phyloP scores from a whole-genome alignment of 2,797 vertebrate species.

The Aldrovandia affinis region DNA sequence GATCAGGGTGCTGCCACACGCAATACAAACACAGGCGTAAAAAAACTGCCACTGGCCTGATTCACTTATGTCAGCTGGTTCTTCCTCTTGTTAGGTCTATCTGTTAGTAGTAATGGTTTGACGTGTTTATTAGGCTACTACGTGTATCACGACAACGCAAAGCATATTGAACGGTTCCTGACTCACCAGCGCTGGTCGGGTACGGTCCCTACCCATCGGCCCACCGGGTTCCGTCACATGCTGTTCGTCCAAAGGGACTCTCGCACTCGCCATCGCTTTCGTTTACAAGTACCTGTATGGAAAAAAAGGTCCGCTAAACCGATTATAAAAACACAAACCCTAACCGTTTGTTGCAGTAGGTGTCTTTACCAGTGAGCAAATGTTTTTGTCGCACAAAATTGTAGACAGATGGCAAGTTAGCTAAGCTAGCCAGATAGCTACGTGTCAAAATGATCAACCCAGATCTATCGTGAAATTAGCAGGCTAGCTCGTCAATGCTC shows the following conservation, averaged over 20 bases:
- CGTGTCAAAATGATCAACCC: background rate
- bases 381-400: background rate
- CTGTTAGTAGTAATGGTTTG: background rate
- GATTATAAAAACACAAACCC: background rate
- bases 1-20: constrained; percentile 80
- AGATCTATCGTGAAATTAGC: background rate
- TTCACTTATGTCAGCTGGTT: background rate
- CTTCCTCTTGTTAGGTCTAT: background rate
- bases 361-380: background rate
- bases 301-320: background rate
- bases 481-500: background rate
- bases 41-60: background rate
- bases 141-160: background rate
- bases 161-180: background rate
- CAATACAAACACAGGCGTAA: background rate
- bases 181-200: constrained; percentile 82
- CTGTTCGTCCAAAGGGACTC: constrained; percentile 84
- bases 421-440: background rate
- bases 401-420: background rate
- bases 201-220: constrained; percentile 73
- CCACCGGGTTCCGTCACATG: constrained; percentile 79
- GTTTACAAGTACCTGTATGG: constrained; percentile 15
- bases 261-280: constrained; percentile 64
- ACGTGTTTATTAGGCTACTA: background rate
- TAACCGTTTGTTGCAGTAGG: background rate